Conservation (phyloP, 2,888 invertebrate species). For the Hedya salicella region DNA sequence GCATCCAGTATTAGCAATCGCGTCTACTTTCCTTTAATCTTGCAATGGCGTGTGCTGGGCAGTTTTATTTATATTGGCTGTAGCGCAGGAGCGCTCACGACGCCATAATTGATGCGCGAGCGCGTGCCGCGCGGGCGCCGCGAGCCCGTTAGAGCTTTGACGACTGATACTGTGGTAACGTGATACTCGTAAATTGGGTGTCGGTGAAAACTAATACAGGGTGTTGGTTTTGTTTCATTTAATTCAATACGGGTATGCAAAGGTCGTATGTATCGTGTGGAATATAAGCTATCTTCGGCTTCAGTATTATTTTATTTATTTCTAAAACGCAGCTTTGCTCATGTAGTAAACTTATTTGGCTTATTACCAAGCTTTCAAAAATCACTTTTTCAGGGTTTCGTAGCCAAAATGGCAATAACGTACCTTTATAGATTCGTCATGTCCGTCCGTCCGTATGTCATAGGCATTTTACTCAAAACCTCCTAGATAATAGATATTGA, state of each 20-base stretch:
- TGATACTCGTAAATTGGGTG: conserved; percentile 33
- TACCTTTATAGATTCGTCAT: too few species aligned
- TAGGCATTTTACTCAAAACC: too few species aligned
- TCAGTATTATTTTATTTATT: too few species aligned
- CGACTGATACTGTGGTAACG: conserved; percentile 30
- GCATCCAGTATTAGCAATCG: conserved; percentile 18
- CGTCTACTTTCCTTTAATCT: conserved; percentile 33
- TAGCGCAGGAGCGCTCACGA: conserved; percentile 83
- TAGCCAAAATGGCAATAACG: too few species aligned
- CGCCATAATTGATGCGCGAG: conserved; percentile 81
- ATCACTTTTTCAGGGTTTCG: too few species aligned
- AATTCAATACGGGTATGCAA: neutral
- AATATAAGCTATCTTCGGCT: neutral
- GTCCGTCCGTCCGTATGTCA: too few species aligned
- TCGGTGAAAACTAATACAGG: conserved; percentile 22
- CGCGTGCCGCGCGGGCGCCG: conserved; percentile 56
- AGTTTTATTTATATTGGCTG: conserved; percentile 81
- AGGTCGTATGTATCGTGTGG: neutral
- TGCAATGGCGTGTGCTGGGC: conserved; percentile 62
- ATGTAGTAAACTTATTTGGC: too few species aligned
- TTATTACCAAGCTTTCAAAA: too few species aligned
- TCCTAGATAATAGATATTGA: too few species aligned
- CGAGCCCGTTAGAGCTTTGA: conserved; percentile 46
- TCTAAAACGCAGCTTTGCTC: too few species aligned
- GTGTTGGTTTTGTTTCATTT: neutral